phyloP scores from a whole-genome alignment of 2,113 vertebrate genomes.

The Ammodytes marinus region DNA sequence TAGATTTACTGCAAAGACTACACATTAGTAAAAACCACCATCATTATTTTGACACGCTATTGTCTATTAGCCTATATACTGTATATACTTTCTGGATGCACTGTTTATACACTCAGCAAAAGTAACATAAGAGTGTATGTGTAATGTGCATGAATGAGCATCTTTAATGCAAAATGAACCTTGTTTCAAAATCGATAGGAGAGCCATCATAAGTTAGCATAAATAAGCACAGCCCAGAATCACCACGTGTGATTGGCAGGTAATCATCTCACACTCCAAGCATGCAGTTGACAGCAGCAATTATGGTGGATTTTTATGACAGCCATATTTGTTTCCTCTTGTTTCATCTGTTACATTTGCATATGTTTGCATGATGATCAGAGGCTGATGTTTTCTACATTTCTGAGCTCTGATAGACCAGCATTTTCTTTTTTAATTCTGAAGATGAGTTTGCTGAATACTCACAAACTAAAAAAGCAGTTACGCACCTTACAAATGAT shows the following conservation, averaged over 20 bases:
- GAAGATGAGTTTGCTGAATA: background rate
- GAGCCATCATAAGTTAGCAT: background rate
- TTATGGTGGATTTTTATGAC: slow-evolving; percentile 19
- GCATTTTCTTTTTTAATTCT: background rate
- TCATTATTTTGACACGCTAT: background rate
- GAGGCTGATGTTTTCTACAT: slow-evolving; percentile 7
- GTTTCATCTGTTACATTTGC: slow-evolving; percentile 25
- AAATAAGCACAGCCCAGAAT: slow-evolving; percentile 17
- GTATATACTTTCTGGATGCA: too few relatives aligned
- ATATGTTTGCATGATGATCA: slow-evolving; percentile 28
- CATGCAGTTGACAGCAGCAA: slow-evolving; percentile 23
- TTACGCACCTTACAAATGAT: background rate
- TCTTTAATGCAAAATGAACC: slow-evolving; percentile 17
- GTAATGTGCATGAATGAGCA: background rate
- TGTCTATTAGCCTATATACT: background rate
- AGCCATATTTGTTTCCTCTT: slow-evolving; percentile 7
- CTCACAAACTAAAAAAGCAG: background rate
- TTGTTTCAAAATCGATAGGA: slow-evolving; percentile 20
- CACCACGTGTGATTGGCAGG: slow-evolving; percentile 34
- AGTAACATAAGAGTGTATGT: background rate
- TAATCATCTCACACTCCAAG: slow-evolving; percentile 32
- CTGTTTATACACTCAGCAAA: background rate
- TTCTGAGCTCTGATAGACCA: slow-evolving; percentile 8
- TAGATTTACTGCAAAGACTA: background rate
- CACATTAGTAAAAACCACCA: background rate